Base-by-base conservation (phyloP, 2,113 vertebrate species). In the Nansenia antarctica region DNA sequence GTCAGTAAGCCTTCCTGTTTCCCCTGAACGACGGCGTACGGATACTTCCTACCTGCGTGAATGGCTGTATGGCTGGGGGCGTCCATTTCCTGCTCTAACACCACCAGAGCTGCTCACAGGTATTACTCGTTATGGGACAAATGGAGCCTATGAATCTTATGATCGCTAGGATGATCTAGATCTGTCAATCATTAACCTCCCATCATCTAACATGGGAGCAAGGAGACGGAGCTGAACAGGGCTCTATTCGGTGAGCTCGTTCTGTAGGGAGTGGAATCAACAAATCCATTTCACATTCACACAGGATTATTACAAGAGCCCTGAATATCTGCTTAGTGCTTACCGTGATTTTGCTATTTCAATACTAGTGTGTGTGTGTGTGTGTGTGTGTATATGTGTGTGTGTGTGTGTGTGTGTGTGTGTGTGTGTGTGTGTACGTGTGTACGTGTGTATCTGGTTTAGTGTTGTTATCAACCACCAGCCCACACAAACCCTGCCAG, bases 1-100 rank as follows among this genome's bases (percentile, higher is more conserved):
- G 89, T 93, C 92, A 92, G 81, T 73, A 83, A 86, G 86, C 77
- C 75, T 86, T 86, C 69, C 81, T 86, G 85, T 85, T 83, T 79
- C 78, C 74, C 37, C 79, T 26, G 9, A 47, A 57, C 63, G 76
- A 68, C 12, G 66, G 54, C 62, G 76, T 63, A 66, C 63, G 69
- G 64, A 84, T 69, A 78, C 74, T 76, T 81, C 80, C 70, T 84
- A 74, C 72, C 80, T 68, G 74, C 69, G 76, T 61, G 73, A 78
- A 52, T 1, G 27, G 2, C n/a, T 34, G 37, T 29, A 57, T 57
- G 53, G 67, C 84, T 79, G 47, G 67, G 77, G 70, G 81, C 80
- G 32, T 55, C 47, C 65, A 62, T 42, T 70, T 79, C 65, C 65
- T 14, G 18, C 74, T 60, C 71, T 62, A 77, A 52, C 4, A 65